phyloP scores from a whole-genome alignment of 2,888 invertebrate genomes.

The Chrysotoxum bicinctum region DNA sequence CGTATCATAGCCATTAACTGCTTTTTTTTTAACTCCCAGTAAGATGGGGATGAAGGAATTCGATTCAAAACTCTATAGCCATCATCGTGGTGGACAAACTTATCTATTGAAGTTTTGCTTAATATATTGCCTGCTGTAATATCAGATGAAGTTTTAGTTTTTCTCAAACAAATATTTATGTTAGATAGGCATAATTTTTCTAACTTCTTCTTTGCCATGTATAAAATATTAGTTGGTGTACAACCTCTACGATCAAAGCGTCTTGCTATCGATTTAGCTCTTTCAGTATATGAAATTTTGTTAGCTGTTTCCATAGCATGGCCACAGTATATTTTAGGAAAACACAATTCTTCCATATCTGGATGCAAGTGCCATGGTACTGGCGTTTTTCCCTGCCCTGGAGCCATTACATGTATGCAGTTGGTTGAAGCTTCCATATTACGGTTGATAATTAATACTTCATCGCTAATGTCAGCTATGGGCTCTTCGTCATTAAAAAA shows the following conservation, averaged over 20 bases:
- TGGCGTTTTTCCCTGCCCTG: conserved; percentile 47
- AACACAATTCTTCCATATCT: no score
- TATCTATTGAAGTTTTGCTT: neutral
- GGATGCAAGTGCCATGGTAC: no score
- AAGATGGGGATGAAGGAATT: neutral
- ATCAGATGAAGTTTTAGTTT: neutral
- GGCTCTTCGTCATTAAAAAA: neutral
- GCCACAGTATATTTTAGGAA: no score
- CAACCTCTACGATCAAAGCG: conserved; percentile 14
- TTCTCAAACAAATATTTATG: neutral
- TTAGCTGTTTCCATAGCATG: no score
- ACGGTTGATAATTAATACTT: neutral
- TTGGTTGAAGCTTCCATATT: neutral
- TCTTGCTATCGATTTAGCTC: neutral
- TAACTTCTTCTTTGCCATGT: conserved; percentile 2
- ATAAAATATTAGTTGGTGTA: neutral
- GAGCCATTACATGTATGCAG: conserved; percentile 72
- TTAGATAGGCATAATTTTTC: neutral
- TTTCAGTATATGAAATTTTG: no score
- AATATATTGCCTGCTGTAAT: conserved; percentile 3
- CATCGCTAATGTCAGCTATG: neutral
- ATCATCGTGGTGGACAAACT: neutral
- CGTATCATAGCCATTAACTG: conserved; percentile 13
- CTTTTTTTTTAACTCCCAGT: conserved; percentile 7
- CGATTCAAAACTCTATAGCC: neutral